Percentiles rank a stretch among this genome's conserved stretches.
Evolutionary conservation across 1,140 invertebrate genomes (phyloP).

Genomic region (Caenorhabditis latens): DNA sequence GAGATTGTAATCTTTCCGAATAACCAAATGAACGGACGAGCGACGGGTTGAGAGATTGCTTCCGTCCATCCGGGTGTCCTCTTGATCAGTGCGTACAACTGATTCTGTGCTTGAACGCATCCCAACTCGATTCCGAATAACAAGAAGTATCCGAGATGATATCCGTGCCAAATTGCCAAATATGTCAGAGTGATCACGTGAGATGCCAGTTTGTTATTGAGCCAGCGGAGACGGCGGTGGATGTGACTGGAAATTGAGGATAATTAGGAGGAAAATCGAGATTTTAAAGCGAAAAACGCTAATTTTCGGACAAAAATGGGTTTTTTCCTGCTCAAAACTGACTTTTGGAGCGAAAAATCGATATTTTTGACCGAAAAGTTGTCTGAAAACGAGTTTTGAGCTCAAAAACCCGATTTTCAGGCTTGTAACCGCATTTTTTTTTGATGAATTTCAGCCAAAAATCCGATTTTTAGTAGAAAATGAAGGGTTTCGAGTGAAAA

Average conservation of each 20-base stretch:
- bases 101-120: slow-evolving; percentile 74
- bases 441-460: too few species aligned
- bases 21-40: slow-evolving; percentile 72
- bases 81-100: slow-evolving; percentile 74
- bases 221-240: slow-evolving; percentile 79
- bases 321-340: too few species aligned
- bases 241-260: slow-evolving; percentile 78
- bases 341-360: too few species aligned
- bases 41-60: slow-evolving; percentile 68
- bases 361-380: too few species aligned
- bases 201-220: slow-evolving; percentile 79
- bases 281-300: background rate
- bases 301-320: background rate
- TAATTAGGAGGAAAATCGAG: background rate
- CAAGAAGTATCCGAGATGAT: slow-evolving; percentile 80
- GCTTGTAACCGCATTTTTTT: too few species aligned
- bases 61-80: slow-evolving; percentile 67
- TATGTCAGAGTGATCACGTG: slow-evolving; percentile 79
- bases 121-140: slow-evolving; percentile 79
- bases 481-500: too few species aligned
- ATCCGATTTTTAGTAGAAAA: too few species aligned
- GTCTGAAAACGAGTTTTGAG: too few species aligned
- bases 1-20: slow-evolving; percentile 73
- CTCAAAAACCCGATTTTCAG: too few species aligned
- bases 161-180: slow-evolving; percentile 80